Evolutionary conservation across 2,888 invertebrate genomes (phyloP), one percentile per base, ranked within the genome.

Genomic region (Taenaris catops): DNA sequence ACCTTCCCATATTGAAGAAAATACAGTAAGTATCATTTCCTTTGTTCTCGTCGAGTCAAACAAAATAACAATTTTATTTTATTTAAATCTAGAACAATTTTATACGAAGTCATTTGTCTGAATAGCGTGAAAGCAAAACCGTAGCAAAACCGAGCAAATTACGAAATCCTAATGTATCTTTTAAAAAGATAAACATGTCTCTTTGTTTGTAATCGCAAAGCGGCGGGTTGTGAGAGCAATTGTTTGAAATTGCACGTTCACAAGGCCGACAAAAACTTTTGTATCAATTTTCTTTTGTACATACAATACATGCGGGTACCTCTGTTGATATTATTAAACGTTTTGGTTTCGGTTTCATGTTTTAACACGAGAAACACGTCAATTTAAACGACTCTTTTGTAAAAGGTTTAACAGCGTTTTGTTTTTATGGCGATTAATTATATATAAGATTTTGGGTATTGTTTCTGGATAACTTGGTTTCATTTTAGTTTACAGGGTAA

Each of bases 161-260:
- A 31, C 23, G 31, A 9, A 31, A 31, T 31, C 31, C 31, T 31
- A 23, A 31, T 23, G 31, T 31, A 31, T 31, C 9, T 31, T 31
- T 31, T 31, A 23, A 16, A 23, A 23, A 31, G 31, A 31, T 23
- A 31, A 31, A 31, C 23, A 31, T 31, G 31, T 10, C 31, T 31
- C 31, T 23, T 31, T 31, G 31, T 31, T 31, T 16, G 31, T 31
- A 23, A 31, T 31, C 23, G 23, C 31, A 31, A 31, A 31, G 23
- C 31, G 31, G 31, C 16, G 31, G 31, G 31, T 31, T 23, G 23
- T 31, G 31, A 31, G 23, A 31, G 31, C 23, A 31, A 31, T 31
- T 31, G 31, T 31, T 31, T 31, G 31, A 31, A 31, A 31, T 31
- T 31, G 23, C 23, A 16, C 23, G 29, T 23, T 17, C 31, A 10